These are phyloP conservation scores for Arrhamphus sclerolepis DNA, from an alignment of 2,797 vertebrate species.

Conservation along the genomic window DNA sequence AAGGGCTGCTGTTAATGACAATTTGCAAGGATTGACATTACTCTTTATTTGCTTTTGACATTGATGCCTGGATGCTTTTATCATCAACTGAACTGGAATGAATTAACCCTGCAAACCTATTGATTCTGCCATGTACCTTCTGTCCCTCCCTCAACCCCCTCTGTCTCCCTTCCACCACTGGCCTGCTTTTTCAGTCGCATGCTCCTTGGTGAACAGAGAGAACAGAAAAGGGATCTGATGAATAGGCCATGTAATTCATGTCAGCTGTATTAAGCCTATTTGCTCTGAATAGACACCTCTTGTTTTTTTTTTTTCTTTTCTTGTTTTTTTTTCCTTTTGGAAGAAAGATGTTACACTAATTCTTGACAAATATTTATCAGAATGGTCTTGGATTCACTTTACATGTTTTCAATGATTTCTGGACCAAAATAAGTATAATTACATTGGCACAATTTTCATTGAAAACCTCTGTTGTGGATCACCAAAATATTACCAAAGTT, in stretches of 20 bases:
- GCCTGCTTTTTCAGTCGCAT: slow-evolving; percentile 66
- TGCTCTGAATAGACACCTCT: slow-evolving; percentile 27
- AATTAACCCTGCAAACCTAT: slow-evolving; percentile 68
- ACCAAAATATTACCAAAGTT: too few species aligned
- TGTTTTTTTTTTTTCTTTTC: slow-evolving; percentile 1
- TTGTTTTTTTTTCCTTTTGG: not conserved
- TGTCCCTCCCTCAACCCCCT: slow-evolving; percentile 45
- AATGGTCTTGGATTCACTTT: not conserved
- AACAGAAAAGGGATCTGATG: slow-evolving; percentile 55
- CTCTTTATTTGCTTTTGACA: slow-evolving; percentile 54
- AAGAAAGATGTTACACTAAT: slow-evolving; percentile 4
- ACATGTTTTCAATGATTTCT: not conserved
- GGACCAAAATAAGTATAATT: too few species aligned
- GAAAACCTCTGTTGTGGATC: too few species aligned
- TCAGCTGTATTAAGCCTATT: slow-evolving; percentile 44
- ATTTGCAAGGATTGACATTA: slow-evolving; percentile 49
- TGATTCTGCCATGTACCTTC: slow-evolving; percentile 68
- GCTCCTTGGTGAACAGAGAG: slow-evolving; percentile 55
- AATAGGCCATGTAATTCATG: slow-evolving; percentile 60
- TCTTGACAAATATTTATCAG: not conserved
- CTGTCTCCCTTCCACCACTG: slow-evolving; percentile 58
- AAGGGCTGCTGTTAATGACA: slow-evolving; percentile 26
- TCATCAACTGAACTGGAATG: slow-evolving; percentile 58
- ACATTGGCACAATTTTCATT: too few species aligned
- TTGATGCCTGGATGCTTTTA: slow-evolving; percentile 33